Percentiles rank a stretch among this genome's conserved stretches.
These are phyloP conservation scores for Porites lutea DNA, from an alignment of 64 coral and sea anemone species.

Conservation along the genomic window DNA sequence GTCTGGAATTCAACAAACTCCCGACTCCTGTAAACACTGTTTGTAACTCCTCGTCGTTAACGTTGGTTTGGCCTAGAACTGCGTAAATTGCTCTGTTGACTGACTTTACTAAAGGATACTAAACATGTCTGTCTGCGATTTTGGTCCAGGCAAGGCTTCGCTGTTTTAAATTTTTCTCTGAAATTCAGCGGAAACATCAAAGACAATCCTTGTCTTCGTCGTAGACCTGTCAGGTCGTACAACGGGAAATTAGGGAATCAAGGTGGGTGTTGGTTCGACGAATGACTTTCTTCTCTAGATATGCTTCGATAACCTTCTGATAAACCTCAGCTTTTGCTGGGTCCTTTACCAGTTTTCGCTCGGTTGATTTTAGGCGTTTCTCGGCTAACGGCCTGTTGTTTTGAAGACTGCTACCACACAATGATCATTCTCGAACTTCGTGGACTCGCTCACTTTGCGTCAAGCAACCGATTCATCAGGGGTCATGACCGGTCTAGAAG, in stretches of 20 bases:
- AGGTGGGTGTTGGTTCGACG: too few relatives aligned
- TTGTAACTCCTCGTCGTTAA: slow-evolving; percentile 38
- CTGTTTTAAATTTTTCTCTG: too few relatives aligned
- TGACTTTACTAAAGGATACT: not conserved
- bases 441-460: slow-evolving; percentile 41
- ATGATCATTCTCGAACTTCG: slow-evolving; percentile 30
- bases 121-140: too few relatives aligned
- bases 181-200: too few relatives aligned
- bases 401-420: slow-evolving; percentile 49
- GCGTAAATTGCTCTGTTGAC: too few relatives aligned
- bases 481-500: slow-evolving; percentile 52
- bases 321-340: slow-evolving; percentile 56
- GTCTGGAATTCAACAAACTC: slow-evolving; percentile 61
- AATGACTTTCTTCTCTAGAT: too few relatives aligned
- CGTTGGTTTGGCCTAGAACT: too few relatives aligned
- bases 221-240: too few relatives aligned
- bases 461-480: slow-evolving; percentile 48
- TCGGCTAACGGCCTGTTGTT: slow-evolving; percentile 58
- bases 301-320: slow-evolving; percentile 69
- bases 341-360: slow-evolving; percentile 52
- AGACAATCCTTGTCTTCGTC: too few relatives aligned
- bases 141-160: too few relatives aligned
- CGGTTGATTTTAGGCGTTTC: slow-evolving; percentile 33
- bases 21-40: slow-evolving; percentile 61
- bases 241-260: too few relatives aligned